These are phyloP conservation scores for Mellivora capensis DNA, from an alignment of 2,113 vertebrate genomes.

Conservation along the genomic window DNA sequence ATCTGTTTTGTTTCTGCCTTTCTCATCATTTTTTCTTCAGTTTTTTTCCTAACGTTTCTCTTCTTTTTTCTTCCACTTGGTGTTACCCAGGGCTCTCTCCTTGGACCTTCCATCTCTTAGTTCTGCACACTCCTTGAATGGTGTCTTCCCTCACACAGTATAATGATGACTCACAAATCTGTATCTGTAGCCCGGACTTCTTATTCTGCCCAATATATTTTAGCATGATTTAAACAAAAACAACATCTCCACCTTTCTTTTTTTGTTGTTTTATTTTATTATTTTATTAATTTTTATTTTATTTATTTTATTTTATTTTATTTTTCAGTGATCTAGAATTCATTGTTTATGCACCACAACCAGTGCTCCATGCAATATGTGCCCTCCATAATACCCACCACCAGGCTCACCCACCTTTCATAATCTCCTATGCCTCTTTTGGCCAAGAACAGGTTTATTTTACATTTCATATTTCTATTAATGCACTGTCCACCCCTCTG, in stretches of 20 bases:
- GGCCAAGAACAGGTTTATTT: neutral
- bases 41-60: neutral
- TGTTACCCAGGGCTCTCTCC: neutral
- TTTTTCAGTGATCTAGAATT: too few relatives aligned
- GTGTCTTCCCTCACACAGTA: neutral
- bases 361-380: too few relatives aligned
- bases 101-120: neutral
- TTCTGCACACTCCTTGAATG: neutral
- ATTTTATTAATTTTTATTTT: too few relatives aligned
- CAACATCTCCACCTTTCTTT: neutral
- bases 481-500: neutral
- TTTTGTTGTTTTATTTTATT: too few relatives aligned
- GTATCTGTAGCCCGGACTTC: neutral
- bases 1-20: neutral
- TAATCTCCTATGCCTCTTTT: accelerated
- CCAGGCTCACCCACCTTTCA: neutral
- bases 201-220: neutral
- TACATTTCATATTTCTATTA: neutral
- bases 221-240: neutral
- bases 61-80: neutral
- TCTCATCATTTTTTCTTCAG: neutral
- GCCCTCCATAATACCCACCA: too few relatives aligned
- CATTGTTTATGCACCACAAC: too few relatives aligned
- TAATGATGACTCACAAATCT: neutral
- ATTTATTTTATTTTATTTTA: too few relatives aligned